These are phyloP conservation scores for Paralichthys olivaceus DNA, from an alignment of 2,113 vertebrate genomes.

Conservation along the genomic window DNA sequence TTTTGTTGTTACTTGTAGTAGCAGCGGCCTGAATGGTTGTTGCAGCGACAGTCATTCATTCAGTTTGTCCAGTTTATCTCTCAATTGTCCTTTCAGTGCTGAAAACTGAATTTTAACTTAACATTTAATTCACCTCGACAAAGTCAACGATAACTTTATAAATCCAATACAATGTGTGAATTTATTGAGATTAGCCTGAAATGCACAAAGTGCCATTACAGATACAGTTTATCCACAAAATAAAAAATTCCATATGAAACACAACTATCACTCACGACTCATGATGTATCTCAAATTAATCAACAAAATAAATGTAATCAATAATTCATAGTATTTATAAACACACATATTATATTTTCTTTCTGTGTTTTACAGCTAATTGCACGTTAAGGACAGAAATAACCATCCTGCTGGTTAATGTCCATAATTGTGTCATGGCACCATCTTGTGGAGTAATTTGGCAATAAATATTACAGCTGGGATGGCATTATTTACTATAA, in stretches of 20 bases:
- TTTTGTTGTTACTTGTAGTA: background rate
- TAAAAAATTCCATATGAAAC: background rate
- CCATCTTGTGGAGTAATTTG: slow-evolving; percentile 67
- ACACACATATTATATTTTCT: background rate
- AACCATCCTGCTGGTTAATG: background rate
- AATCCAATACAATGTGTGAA: background rate
- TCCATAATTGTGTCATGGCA: slow-evolving; percentile 38
- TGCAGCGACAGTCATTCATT: background rate
- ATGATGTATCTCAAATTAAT: slow-evolving; percentile 14
- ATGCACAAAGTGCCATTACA: slow-evolving; percentile 19
- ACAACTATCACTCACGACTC: background rate
- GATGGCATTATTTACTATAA: background rate
- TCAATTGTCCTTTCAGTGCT: background rate
- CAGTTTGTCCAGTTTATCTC: background rate
- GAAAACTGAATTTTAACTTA: background rate
- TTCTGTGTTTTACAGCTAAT: slow-evolving; percentile 5
- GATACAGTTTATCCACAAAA: slow-evolving; percentile 5
- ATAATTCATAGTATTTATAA: background rate
- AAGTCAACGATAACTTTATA: background rate
- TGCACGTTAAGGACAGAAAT: background rate
- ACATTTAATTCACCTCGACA: background rate
- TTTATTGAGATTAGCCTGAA: slow-evolving; percentile 40
- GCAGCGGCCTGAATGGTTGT: background rate
- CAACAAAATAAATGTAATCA: too few relatives aligned
- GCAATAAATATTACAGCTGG: background rate